Evolutionary conservation across 1,140 invertebrate genomes (phyloP), one percentile per base, ranked within the genome.

Genomic region (Maconellicoccus hirsutus): DNA sequence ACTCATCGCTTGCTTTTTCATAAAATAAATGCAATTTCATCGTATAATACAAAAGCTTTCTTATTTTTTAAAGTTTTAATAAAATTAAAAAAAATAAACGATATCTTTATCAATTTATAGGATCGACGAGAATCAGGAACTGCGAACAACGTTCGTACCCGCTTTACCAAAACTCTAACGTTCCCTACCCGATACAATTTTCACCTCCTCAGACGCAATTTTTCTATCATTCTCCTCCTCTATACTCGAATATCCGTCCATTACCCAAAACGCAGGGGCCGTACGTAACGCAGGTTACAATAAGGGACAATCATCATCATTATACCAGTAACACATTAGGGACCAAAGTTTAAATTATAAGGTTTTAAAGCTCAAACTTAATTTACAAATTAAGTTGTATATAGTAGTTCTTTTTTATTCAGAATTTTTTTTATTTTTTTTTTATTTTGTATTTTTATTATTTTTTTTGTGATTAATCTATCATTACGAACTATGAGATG

Each of bases 271-370:
- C 52, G 8, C 33, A 38, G 4, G 83, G 83, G 0, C 84, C 84
- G 0, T 85, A 85, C 71, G 79, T 85, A 0, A 85, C 84, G 1
- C 84, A 85, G 70, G 84, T 85, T 22, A 84, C 79, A 16, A 80
- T 82, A 59, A 61, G 75, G 14, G 79, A 81, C 25, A 76, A 78
- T 66, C 73, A 77, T 33, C 72, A 71, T 6, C 70, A 71, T 52
- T 59, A 69, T 22, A 61, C 71, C 63, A 59, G 63, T 59, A 61
- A 66, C 25, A 70, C 69, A 66, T 66, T 72, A 70, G 38, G 52
- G 70, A 66, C 61, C 61, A 66, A 66, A 66, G 61, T 66, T 66
- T 66, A 66, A 66, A 23, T 23, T 66, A 16, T 66, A 66, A 66
- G 61, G 42, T 52, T 52, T 52, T 52, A 52, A 52, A 52, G 42